These are phyloP conservation scores for Macroteleia sp. DNA, from an alignment of 2,888 invertebrate species.

Conservation along the genomic window DNA sequence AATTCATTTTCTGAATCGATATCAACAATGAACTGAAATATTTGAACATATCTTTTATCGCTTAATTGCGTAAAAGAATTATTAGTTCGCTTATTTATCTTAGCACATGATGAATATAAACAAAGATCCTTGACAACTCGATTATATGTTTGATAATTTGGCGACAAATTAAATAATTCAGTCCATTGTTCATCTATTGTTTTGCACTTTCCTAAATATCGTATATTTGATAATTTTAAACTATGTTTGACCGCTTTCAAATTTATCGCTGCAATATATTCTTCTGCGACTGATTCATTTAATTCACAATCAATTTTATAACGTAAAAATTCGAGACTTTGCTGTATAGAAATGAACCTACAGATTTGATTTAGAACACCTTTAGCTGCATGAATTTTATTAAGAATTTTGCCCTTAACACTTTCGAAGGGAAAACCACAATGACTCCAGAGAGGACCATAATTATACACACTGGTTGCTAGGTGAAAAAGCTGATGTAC, in stretches of 20 bases:
- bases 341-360: conserved; percentile 1
- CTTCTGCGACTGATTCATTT: conserved; percentile 13
- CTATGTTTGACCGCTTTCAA: conserved; percentile 7
- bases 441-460: conserved; percentile 47
- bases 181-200: background rate
- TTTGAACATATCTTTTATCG: conserved; percentile 2
- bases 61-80: conserved; percentile 27
- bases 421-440: conserved; percentile 36
- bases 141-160: conserved; percentile 2
- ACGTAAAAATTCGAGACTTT: conserved; percentile 18
- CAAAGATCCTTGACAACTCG: conserved; percentile 27
- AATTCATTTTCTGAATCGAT: conserved; percentile 10
- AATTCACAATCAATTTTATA: conserved; percentile 10
- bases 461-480: conserved; percentile 33
- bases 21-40: conserved; percentile 27
- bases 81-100: conserved; percentile 30
- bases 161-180: conserved; percentile 14
- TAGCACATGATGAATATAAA: conserved; percentile 14
- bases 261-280: conserved; percentile 8
- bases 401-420: conserved; percentile 23
- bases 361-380: conserved; percentile 38
- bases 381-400: conserved; percentile 43
- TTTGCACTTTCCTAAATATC: conserved; percentile 21
- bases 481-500: conserved; percentile 45
- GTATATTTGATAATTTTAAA: conserved; percentile 7